phyloP scores from a whole-genome alignment of 1,140 invertebrate species.

The Eumaeus atala region DNA sequence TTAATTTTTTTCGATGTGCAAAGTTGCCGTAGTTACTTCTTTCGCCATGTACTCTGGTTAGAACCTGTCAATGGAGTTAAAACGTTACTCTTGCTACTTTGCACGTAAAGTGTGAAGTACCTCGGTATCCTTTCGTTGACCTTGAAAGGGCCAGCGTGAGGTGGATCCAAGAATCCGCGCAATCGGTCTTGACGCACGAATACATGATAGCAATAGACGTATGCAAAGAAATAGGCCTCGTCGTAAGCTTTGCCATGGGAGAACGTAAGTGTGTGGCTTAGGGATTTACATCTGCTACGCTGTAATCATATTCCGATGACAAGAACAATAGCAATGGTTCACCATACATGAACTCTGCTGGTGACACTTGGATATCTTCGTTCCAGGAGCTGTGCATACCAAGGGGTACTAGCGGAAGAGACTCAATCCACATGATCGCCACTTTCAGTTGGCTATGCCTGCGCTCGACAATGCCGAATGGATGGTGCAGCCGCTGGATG shows the following conservation, averaged over 20 bases:
- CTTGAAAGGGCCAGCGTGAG: conserved; percentile 23
- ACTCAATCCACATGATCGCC: conserved; percentile 42
- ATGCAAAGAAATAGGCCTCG: conserved; percentile 20
- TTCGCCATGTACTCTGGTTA: conserved; percentile 28
- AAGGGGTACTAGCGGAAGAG: too few species aligned
- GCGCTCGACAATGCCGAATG: conserved; percentile 29
- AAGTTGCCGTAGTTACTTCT: too few species aligned
- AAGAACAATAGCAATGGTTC: conserved; percentile 37
- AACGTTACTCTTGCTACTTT: conserved; percentile 23
- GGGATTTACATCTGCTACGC: conserved; percentile 10
- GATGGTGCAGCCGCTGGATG: conserved; percentile 45
- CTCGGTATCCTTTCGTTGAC: conserved; percentile 23
- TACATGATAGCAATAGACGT: too few species aligned
- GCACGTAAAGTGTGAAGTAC: conserved; percentile 17
- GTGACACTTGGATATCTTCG: too few species aligned
- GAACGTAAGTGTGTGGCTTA: conserved; percentile 15
- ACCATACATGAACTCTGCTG: conserved; percentile 37
- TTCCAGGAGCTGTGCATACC: too few species aligned
- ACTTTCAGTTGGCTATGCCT: conserved; percentile 42
- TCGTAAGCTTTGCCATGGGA: too few species aligned
- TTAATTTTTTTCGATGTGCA: too few species aligned
- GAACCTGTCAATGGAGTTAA: conserved; percentile 22
- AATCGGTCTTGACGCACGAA: too few species aligned
- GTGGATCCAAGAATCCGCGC: conserved; percentile 21
- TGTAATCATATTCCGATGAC: not conserved